Evolutionary conservation across 2,113 vertebrate genomes (phyloP), one percentile per base, ranked within the genome.

Genomic region (Ptilorrhoa leucosticta): DNA sequence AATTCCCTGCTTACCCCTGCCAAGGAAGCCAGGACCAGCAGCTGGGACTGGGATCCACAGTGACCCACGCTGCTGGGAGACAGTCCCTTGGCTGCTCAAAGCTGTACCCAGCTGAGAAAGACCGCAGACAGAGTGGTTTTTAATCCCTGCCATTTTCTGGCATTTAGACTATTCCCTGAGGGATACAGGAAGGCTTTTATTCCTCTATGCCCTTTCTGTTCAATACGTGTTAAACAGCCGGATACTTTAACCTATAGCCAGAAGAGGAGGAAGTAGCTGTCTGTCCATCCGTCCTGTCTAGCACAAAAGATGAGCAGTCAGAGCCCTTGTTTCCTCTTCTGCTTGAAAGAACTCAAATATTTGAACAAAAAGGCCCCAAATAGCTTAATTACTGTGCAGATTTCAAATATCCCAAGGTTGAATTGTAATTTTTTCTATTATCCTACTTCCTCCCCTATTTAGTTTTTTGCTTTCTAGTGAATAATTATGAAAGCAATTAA

Each of bases 401-500:
- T 86, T 95, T 93, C 37, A 73, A 73, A 85, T 57, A 85, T 61
- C 42, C 42, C 24, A 16, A 83, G 66, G 63, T 18, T 53, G 28
- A 91, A 90, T 45, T 87, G 15, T 72, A 91, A 60, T 85, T 22
- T 94, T 76, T 48, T 23, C 28, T 86, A 45, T 83, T 93, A 83
- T 61, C 50, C 42, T 24, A 40, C 54, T 93, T 96, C 64, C 47
- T 93, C 21, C 47, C 15, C 44, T 24, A 17, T 88, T 83, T 61
- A 91, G 50, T 31, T 69, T 91, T 45, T 53, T 93, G 45, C 63
- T 93, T 92, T 95, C 81, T 83, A 71, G 47, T 70, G 90, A 80
- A 88, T 92, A 90, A 94, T 91, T 93, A 91, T 61, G 42, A 96
- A 91, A 90, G 65, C 65, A 45, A 72, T 93, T 96, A 89, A 90